Evolutionary conservation across 2,797 vertebrate genomes (phyloP), one percentile per base, ranked within the genome.

Genomic region (Anableps anableps): DNA sequence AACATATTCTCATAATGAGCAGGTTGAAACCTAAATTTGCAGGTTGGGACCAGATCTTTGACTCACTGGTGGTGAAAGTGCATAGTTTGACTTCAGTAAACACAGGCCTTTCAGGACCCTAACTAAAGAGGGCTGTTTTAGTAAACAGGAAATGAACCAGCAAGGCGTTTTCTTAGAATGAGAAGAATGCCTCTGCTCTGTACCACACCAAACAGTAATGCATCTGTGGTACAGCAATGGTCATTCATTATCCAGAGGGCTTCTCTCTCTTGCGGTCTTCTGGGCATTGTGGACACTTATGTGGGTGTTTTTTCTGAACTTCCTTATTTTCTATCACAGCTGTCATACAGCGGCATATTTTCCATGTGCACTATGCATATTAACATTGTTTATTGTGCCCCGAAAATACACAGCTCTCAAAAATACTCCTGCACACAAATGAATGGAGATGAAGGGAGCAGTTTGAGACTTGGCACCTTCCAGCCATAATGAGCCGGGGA

Each of bases 111-210:
- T 89, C 87, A 92, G 86, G 91, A 92, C 93, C 92, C 91, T 91
- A 93, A 92, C 93, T 93, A 84, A 86, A 93, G 90, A 84, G 91
- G 94, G 87, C 86, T 88, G 53, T 64, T 84, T 94, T 89, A 88
- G 94, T 96, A 97, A 97, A 97, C 96, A 97, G 96, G 97, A 97
- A 97, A 95, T 95, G 94, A 95, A 93, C 90, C 92, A 91, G 90
- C 93, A 94, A 95, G 96, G 94, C 93, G 92, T 91, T 95, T 93
- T 91, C 93, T 93, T 89, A 93, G 92, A 95, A 94, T 93, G 85
- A 93, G 87, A 94, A 94, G 94, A 92, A 96, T 96, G 95, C 90
- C 93, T 84, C 90, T 78, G 91, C 90, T 94, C 83, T 89, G 84
- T 89, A 92, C 95, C 93, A 86, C 94, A 93, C 89, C 85, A 93